Evolutionary conservation across 2,888 invertebrate genomes (phyloP).

Genomic region (Drosophila siamana): DNA sequence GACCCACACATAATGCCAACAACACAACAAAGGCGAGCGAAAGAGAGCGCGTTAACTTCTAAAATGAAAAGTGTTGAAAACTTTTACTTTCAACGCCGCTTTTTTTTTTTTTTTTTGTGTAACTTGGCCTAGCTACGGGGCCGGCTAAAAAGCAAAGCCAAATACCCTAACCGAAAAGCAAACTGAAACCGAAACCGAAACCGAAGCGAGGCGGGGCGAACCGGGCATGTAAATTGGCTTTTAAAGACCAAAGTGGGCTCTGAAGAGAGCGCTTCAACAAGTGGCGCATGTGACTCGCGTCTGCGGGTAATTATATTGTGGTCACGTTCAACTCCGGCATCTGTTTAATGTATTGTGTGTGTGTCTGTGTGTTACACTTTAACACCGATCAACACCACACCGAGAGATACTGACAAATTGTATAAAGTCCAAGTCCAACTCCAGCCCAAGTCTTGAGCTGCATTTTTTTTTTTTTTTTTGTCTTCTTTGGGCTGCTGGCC

Average conservation of each 20-base stretch:
- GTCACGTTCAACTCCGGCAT: slow-evolving; percentile 81
- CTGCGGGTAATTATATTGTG: slow-evolving; percentile 82
- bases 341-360: slow-evolving; percentile 69
- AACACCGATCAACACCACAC: slow-evolving; percentile 57
- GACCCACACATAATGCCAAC: slow-evolving; percentile 39
- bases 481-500: slow-evolving; percentile 21
- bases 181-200: background rate
- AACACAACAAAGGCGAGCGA: slow-evolving; percentile 18
- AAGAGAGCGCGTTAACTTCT: slow-evolving; percentile 61
- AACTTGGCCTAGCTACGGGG: slow-evolving; percentile 27
- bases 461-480: too few relatives aligned
- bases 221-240: slow-evolving; percentile 74
- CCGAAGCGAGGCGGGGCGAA: background rate
- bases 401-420: slow-evolving; percentile 26
- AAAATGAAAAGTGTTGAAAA: slow-evolving; percentile 80
- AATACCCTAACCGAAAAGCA: background rate
- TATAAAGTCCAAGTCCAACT: slow-evolving; percentile 26
- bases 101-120: slow-evolving; percentile 57
- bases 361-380: slow-evolving; percentile 76
- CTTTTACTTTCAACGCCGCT: slow-evolving; percentile 72
- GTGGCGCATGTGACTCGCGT: slow-evolving; percentile 63
- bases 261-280: slow-evolving; percentile 60
- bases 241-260: slow-evolving; percentile 59
- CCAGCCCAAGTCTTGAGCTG: slow-evolving; percentile 25
- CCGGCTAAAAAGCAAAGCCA: slow-evolving; percentile 13